These are phyloP conservation scores for Epinephelus malabaricus DNA, from an alignment of 2,797 vertebrate genomes.

Conservation along the genomic window DNA sequence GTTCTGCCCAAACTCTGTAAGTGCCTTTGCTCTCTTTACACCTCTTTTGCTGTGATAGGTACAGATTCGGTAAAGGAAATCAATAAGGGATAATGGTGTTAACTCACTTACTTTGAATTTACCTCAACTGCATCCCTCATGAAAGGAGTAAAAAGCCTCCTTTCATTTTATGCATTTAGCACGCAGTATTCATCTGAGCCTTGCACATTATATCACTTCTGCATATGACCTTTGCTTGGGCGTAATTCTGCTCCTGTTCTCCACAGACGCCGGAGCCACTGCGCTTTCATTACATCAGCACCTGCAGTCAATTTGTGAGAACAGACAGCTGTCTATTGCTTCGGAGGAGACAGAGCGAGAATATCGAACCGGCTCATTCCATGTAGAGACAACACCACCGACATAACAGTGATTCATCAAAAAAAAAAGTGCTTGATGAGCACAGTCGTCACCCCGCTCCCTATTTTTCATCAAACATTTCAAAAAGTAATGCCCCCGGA, in stretches of 20 bases:
- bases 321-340: constrained; percentile 80
- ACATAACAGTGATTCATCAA: constrained; percentile 81
- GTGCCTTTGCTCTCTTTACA: constrained; percentile 10
- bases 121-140: constrained; percentile 1
- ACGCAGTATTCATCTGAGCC: constrained; percentile 31
- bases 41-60: constrained; percentile 22
- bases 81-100: constrained; percentile 53
- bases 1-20: constrained; percentile 19
- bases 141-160: constrained; percentile 17
- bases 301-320: constrained; percentile 71
- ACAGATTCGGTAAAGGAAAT: constrained; percentile 41
- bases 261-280: constrained; percentile 23
- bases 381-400: constrained; percentile 59
- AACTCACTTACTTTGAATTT: constrained; percentile 48
- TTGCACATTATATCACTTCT: constrained; percentile 48
- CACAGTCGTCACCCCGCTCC: constrained; percentile 62
- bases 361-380: constrained; percentile 76
- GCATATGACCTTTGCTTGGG: constrained; percentile 65
- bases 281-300: constrained; percentile 73
- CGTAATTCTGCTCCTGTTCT: constrained; percentile 46
- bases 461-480: constrained; percentile 75
- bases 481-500: constrained; percentile 48
- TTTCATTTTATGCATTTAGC: constrained; percentile 38
- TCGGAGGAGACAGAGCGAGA: constrained; percentile 73
- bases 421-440: constrained; percentile 75